Evolutionary conservation across 30 jellyfish, hydroid and myxozoan genomes (phyloP).

Genomic region (Hydra vulgaris): DNA sequence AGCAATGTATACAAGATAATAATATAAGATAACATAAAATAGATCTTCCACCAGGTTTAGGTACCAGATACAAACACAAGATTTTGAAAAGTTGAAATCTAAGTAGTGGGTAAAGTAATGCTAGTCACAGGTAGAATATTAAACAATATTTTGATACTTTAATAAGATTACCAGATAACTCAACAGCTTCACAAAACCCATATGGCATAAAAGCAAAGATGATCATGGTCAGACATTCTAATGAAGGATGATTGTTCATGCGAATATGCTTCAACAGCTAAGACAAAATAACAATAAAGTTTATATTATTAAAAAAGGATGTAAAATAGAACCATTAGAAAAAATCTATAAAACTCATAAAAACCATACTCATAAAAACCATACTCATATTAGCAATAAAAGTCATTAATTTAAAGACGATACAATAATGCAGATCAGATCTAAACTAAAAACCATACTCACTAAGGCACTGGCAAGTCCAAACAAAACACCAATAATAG

Average conservation of each 20-base stretch:
- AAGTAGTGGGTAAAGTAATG: too few species aligned
- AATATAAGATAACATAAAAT: too few species aligned
- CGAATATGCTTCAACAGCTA: slow-evolving; percentile 50
- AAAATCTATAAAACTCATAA: background rate
- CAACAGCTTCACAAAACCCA: slow-evolving; percentile 77
- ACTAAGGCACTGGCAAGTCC: slow-evolving; percentile 80
- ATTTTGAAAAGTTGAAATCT: too few species aligned
- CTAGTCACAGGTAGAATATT: too few species aligned
- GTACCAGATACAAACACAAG: too few species aligned
- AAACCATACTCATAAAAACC: too few species aligned
- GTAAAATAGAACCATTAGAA: background rate
- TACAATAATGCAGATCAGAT: background rate
- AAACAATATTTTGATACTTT: too few species aligned
- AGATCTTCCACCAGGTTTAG: too few species aligned
- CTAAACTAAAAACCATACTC: slow-evolving; percentile 20
- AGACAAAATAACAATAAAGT: background rate
- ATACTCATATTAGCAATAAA: too few species aligned
- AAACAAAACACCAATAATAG: slow-evolving; percentile 70
- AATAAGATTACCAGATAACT: slow-evolving; percentile 60
- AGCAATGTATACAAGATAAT: too few species aligned
- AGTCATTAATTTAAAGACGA: too few species aligned
- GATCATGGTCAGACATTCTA: slow-evolving; percentile 61
- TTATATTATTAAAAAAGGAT: background rate
- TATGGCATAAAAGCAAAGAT: slow-evolving; percentile 89
- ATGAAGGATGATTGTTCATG: slow-evolving; percentile 64